Base-by-base conservation (phyloP, 2,888 invertebrate genomes). In the Luperina testacea region DNA sequence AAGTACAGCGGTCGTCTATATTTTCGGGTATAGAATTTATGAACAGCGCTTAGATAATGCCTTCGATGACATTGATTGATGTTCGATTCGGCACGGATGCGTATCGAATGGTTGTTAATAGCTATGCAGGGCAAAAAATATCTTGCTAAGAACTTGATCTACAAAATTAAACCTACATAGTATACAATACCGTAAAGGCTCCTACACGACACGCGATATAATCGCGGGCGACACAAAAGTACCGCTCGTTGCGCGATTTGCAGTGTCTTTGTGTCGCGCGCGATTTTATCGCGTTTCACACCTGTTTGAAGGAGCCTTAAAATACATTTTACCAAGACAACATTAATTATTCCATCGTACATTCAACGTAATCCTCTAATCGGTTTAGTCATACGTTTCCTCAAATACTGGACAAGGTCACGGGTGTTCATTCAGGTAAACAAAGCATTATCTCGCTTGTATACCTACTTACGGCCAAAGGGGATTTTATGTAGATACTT, bases 331-430 rank as follows among this genome's bases (percentile, higher is more conserved):
- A 32, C 32, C 32, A 32, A 32, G 32, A 32, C 32, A 32, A 32
- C 32, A 32, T 32, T 69, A 0, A 78, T 70, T 79, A 63, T 77
- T 68, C n/a, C 7, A 82, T 72, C 38, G 77, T 77, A 64, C 45
- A 82, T 81, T 64, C 74, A 81, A 24, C 65, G 59, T 80, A 85
- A 85, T 74, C 63, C 48, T 38, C 32, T 74, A 80, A 82, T 82
- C 85, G 65, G 81, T 48, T 82, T 84, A 84, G 74, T 67, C 72
- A 83, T 69, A 83, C 48, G 71, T 63, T 83, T 38, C 68, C 78
- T 70, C 59, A 70, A 63, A 72, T 72, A 69, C 72, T 38, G 51
- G n/a, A 8, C 83, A 82, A 82, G 81, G 81, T 83, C 79, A 69
- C 51, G 45, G 20, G 8, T 71, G 78, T 82, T 78, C 32, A 72